These are phyloP conservation scores for Drosophila anomalata DNA, from an alignment of 2,888 invertebrate species.

Conservation along the genomic window DNA sequence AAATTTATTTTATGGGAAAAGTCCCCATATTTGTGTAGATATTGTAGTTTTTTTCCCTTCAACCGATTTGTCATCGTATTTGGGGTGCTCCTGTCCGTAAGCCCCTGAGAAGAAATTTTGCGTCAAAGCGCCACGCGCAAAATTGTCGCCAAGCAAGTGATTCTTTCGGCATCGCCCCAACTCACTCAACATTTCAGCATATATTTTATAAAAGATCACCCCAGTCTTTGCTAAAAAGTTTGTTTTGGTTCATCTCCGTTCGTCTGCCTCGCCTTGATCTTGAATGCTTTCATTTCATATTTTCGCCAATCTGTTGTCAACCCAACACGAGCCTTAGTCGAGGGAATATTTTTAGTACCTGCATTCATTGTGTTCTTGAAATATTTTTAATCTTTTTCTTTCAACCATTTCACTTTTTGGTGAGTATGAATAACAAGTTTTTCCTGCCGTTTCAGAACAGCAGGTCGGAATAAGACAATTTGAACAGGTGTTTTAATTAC, in stretches of 20 bases:
- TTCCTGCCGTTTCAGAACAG: conserved; percentile 4
- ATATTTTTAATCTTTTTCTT: not conserved
- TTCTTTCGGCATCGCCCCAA: conserved; percentile 27
- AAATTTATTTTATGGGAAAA: conserved; percentile 49
- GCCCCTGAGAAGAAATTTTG: conserved; percentile 28
- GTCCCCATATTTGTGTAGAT: conserved; percentile 28
- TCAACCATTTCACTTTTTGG: not conserved
- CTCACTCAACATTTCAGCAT: conserved; percentile 1
- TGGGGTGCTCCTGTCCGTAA: conserved; percentile 5
- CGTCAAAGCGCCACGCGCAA: conserved; percentile 51
- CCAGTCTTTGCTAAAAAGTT: conserved; percentile 50
- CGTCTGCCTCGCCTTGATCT: conserved; percentile 65
- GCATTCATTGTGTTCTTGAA: conserved; percentile 31
- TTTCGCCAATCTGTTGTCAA: conserved; percentile 66
- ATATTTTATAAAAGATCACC: conserved; percentile 23
- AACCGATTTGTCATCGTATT: conserved; percentile 37
- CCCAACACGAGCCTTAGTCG: conserved; percentile 35
- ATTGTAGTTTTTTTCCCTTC: conserved; percentile 8
- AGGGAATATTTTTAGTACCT: conserved; percentile 64
- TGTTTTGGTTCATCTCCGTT: conserved; percentile 59
- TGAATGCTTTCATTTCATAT: conserved; percentile 53
- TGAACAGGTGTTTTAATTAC: conserved; percentile 22
- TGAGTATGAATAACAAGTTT: not conserved
- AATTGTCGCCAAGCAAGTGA: conserved; percentile 33
- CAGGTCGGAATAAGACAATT: conserved; percentile 11